Base-by-base conservation (phyloP, 2,888 invertebrate genomes). In the Halocaridina rubra region DNA sequence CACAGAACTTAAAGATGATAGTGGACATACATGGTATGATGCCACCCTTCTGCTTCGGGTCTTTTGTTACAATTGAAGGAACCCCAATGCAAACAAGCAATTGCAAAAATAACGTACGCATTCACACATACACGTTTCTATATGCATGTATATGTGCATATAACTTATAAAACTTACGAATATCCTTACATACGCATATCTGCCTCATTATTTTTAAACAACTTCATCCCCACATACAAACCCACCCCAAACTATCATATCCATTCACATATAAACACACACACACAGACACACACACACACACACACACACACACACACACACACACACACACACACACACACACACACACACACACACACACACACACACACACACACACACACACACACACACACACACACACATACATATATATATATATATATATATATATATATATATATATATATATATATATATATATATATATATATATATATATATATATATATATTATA, bases 261-360 rank as follows among this genome's bases (percentile, higher is more conserved):
- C n/a, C 22, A 69, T 2, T 10, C n/a, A 69, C 29, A 69, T 27
- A 69, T n/a, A 69, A 10, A 27, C 10, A 69, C n/a, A 69, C 10
- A 27, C 10, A 69, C 10, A 69, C 19, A 76, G n/a, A 76, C n/a
- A 76, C n/a, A 53, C 29, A 57, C 2, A 76, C n/a, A 22, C 30
- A 24, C 13, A 69, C 30, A 69, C 13, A 69, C 30, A 69, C n/a
- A 69, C 30, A 69, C 2, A 71, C 33, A 71, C 22, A 71, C 22
- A 71, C 22, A 71, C 22, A 33, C 22, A 71, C 10, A 71, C 10
- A 71, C 22, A 30, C 10, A 71, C 22, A 71, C 7, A 71, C 33
- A 71, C 19, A 71, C 33, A 71, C 33, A 71, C 33, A 71, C 33
- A 71, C 33, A 71, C 33, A 71, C 33, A 71, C 33, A 71, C 33